Evolutionary conservation across 2,797 vertebrate species (phyloP).

Genomic region (Spatula clypeata): DNA sequence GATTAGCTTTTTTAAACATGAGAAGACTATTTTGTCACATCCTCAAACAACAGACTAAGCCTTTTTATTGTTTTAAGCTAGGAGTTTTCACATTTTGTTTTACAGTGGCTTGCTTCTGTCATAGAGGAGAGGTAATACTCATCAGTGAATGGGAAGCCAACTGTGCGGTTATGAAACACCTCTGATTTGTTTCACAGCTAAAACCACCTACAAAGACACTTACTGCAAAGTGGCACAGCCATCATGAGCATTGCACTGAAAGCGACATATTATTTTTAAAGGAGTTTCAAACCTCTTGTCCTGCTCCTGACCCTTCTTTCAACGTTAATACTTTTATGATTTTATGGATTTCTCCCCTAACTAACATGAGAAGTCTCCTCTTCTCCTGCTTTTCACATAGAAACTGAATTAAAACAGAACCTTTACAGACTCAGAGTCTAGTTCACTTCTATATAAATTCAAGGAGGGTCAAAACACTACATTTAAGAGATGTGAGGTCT

Average conservation of each 20-base stretch:
- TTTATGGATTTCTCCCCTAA: not conserved
- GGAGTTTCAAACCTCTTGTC: constrained; percentile 16
- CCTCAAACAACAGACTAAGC: not conserved
- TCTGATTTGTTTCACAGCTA: constrained; percentile 21
- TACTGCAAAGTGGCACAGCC: not conserved
- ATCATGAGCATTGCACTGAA: not conserved
- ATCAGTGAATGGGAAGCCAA: not conserved
- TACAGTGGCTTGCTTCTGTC: constrained; percentile 6
- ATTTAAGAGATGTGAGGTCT: not conserved
- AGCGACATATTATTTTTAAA: constrained; percentile 7
- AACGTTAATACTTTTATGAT: not conserved
- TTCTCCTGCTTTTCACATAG: not conserved
- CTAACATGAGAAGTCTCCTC: not conserved
- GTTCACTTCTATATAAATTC: not conserved
- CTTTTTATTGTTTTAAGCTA: not conserved
- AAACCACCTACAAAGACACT: not conserved
- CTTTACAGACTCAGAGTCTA: not conserved
- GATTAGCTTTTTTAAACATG: not conserved
- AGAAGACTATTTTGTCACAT: not conserved
- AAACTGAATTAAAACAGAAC: not conserved
- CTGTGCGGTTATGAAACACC: not conserved
- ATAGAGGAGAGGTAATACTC: not conserved
- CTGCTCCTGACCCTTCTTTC: not conserved
- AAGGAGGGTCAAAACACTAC: not conserved
- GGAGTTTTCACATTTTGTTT: not conserved